These are phyloP conservation scores for Zaprionus inermis DNA, from an alignment of 1,140 invertebrate species.

Conservation along the genomic window DNA sequence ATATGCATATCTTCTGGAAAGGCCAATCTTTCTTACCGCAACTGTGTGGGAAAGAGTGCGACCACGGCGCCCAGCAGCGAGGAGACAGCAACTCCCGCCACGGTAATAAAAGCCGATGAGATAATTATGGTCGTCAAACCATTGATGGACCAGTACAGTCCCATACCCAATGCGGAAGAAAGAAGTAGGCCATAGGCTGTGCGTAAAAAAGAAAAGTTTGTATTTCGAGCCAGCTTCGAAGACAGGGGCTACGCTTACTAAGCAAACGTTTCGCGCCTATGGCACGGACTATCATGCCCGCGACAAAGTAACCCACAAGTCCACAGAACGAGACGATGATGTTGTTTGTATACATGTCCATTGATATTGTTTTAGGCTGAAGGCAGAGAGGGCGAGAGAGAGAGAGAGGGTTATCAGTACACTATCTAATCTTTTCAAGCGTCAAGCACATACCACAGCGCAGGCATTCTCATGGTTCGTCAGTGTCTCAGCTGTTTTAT, in stretches of 20 bases:
- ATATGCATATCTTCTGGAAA: neutral
- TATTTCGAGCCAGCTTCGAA: neutral
- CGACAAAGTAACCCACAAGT: constrained; percentile 85
- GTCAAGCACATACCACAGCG: constrained; percentile 43
- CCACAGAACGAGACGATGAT: constrained; percentile 85
- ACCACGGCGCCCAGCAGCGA: constrained; percentile 74
- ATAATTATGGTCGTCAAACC: constrained; percentile 73
- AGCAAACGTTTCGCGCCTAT: constrained; percentile 85
- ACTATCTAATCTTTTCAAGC: neutral
- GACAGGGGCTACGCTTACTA: constrained; percentile 50
- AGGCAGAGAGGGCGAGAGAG: constrained; percentile 10
- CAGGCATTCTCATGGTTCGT: constrained; percentile 57
- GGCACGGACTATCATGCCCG: constrained; percentile 84
- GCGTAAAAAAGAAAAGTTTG: neutral
- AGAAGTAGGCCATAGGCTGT: constrained; percentile 82
- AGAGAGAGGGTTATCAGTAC: neutral
- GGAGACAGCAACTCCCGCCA: constrained; percentile 69
- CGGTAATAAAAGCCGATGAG: constrained; percentile 68
- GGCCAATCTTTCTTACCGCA: constrained; percentile 55
- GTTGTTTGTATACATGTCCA: constrained; percentile 86
- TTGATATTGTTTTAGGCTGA: constrained; percentile 73
- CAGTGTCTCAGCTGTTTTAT: constrained; percentile 61
- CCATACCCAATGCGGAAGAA: constrained; percentile 74
- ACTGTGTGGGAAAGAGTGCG: constrained; percentile 74
- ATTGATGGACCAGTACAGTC: constrained; percentile 85